Percentiles rank a stretch among this genome's conserved stretches.
Evolutionary conservation across 2,113 vertebrate genomes (phyloP).

Genomic region (Dermatemys mawii): DNA sequence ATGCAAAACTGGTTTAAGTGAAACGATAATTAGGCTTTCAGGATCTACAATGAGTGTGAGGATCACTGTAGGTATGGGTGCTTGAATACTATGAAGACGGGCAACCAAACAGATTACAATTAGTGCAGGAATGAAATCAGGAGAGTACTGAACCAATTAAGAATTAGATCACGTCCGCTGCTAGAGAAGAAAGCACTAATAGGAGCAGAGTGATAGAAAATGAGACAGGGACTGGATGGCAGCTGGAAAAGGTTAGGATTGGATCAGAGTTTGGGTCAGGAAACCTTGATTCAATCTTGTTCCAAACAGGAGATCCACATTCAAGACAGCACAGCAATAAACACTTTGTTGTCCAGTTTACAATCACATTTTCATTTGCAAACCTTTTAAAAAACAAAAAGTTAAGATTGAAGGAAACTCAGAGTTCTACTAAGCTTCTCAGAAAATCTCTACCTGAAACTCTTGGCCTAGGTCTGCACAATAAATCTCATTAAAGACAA

Average conservation of each 20-base stretch:
- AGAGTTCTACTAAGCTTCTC: neutral
- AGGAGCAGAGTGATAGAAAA: neutral
- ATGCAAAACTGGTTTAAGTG: neutral
- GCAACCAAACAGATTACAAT: accelerated
- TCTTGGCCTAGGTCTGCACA: neutral
- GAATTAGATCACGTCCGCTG: neutral
- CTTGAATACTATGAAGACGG: neutral
- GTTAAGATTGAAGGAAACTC: neutral
- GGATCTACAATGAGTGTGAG: neutral
- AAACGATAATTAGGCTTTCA: neutral
- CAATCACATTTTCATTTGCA: neutral
- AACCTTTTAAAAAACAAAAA: neutral
- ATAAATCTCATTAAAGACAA: neutral
- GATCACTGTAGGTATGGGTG: neutral
- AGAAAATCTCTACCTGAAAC: neutral
- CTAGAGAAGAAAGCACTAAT: too few species aligned
- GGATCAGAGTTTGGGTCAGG: neutral
- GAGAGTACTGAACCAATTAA: neutral
- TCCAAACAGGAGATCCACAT: neutral
- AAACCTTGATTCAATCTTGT: neutral
- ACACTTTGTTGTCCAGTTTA: neutral
- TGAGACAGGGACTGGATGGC: neutral
- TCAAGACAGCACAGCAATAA: neutral
- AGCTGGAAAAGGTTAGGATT: neutral
- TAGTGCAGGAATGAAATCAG: neutral